Evolutionary conservation across 2,797 vertebrate species (phyloP).

Genomic region (Sitta carolinensis): DNA sequence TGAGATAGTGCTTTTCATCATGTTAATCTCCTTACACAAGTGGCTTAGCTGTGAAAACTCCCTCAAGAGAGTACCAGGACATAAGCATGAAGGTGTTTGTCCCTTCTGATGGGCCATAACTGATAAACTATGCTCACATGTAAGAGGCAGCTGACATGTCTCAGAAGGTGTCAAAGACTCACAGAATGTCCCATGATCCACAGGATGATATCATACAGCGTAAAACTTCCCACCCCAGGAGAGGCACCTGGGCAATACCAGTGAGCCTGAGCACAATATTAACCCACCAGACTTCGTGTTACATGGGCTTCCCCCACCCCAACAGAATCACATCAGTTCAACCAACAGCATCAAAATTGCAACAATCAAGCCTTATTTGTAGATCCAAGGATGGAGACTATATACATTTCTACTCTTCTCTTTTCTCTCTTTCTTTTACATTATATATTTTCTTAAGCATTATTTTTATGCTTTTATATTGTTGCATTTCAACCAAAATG

Average conservation of each 20-base stretch:
- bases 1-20: background rate
- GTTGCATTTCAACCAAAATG: background rate
- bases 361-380: background rate
- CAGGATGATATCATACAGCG: background rate
- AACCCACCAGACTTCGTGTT: background rate
- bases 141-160: background rate
- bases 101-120: background rate
- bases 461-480: background rate
- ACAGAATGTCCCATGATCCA: too few species aligned
- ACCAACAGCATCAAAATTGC: background rate
- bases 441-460: background rate
- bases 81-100: background rate
- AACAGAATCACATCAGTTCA: rapidly evolving
- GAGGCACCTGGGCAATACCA: background rate
- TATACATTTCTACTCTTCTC: background rate
- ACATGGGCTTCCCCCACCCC: background rate
- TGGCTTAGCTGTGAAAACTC: background rate
- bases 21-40: background rate
- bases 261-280: background rate
- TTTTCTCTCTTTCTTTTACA: background rate
- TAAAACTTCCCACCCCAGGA: background rate
- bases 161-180: background rate
- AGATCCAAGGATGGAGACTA: background rate
- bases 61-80: background rate
- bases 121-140: rapidly evolving